These are phyloP conservation scores for Venustaconcha ellipsiformis DNA, from an alignment of 1,140 invertebrate species.

Conservation along the genomic window DNA sequence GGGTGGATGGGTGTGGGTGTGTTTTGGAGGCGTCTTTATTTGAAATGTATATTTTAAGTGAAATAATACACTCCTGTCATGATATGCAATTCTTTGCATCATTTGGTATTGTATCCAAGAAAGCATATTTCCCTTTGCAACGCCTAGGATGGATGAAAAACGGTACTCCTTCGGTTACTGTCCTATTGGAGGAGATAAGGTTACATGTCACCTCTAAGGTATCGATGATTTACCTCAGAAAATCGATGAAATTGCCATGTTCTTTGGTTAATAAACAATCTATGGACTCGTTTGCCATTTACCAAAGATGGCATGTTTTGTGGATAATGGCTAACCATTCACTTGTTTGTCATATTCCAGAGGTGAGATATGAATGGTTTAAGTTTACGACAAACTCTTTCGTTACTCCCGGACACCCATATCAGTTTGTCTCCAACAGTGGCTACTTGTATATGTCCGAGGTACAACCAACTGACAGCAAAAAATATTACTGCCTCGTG, in stretches of 20 bases:
- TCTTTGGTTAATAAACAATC: neutral
- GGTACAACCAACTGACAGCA: slow-evolving; percentile 26
- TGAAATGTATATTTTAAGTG: too few species aligned
- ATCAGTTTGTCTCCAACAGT: slow-evolving; percentile 26
- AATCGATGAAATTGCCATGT: neutral
- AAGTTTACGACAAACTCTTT: slow-evolving; percentile 2
- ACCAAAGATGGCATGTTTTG: neutral
- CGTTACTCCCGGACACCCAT: slow-evolving; percentile 6
- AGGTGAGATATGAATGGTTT: slow-evolving; percentile 25
- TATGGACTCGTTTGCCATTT: neutral
- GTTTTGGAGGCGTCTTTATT: too few species aligned
- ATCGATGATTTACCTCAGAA: neutral
- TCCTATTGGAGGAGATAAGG: too few species aligned
- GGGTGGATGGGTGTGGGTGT: too few species aligned
- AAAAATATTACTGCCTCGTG: slow-evolving; percentile 21
- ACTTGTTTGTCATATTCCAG: slow-evolving; percentile 4
- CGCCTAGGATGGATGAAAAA: too few species aligned
- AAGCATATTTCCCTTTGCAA: too few species aligned
- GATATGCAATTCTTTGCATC: too few species aligned
- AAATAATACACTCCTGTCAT: too few species aligned
- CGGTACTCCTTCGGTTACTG: neutral
- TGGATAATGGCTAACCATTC: neutral
- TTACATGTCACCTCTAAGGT: neutral
- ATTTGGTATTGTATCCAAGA: too few species aligned
- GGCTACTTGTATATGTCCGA: slow-evolving; percentile 27